Evolutionary conservation across 2,797 vertebrate genomes (phyloP), one percentile per base, ranked within the genome.

Genomic region (Pseudochaenichthys georgianus): DNA sequence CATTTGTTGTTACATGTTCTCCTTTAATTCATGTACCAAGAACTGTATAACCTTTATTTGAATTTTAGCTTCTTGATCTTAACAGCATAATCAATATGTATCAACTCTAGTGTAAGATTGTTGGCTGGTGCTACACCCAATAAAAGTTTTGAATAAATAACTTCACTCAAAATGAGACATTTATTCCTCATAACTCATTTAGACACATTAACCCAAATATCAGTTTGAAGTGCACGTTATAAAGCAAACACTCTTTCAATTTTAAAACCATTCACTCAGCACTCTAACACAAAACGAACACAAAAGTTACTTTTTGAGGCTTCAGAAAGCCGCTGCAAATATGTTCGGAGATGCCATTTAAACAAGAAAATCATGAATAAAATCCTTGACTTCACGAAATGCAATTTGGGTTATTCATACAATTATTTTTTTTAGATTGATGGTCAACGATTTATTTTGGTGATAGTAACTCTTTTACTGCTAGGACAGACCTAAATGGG

Each of bases 321-420:
- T 95, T 84, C 84, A 85, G 89, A 92, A 93, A 93, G 88, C 86
- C 92, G 93, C 43, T 1, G 1, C 1, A 6, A 57, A 31, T 17
- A 50, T 13, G 7, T n/a, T 17, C 16, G 28, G 28, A 19, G 46
- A 34, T 0, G 10, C 10, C 34, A 38, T 38, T 9, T 38, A 38
- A 38, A 38, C 34, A 38, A 38, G 6, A 38, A 38, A 6, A 38
- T 7, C 34, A 9, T 28, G 28, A 28, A 28, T 28, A 28, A 5
- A 28, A 28, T 28, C 28, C 28, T 28, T 28, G 28, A 28, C 28
- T 28, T 28, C 28, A 28, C 28, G 4, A n/a, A 48, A 48, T n/a
- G 47, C 17, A 3, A 48, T 16, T 16, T 48, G 47, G 47, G 17
- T 38, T 38, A 38, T 38, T 38, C 34, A 38, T 38, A 7, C 9